Conservation (phyloP, 2,888 invertebrate genomes). For the Scotopteryx bipunctaria region DNA sequence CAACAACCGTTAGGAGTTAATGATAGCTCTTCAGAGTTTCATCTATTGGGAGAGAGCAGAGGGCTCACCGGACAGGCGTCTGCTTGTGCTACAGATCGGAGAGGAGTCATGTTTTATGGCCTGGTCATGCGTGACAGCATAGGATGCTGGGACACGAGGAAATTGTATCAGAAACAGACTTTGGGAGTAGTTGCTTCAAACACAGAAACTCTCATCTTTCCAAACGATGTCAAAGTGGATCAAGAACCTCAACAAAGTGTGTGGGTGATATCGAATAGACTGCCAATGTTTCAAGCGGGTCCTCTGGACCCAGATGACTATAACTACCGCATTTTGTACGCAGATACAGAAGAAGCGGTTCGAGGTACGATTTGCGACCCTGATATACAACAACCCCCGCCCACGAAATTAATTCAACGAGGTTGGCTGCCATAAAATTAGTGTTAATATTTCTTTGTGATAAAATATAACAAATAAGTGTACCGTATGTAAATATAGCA, state of each 20-base stretch:
- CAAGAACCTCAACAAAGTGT: slow-evolving; percentile 86
- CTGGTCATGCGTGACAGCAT: slow-evolving; percentile 89
- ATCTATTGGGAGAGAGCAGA: slow-evolving; percentile 76
- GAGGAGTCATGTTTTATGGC: slow-evolving; percentile 91
- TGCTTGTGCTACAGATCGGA: slow-evolving; percentile 87
- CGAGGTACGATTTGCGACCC: slow-evolving; percentile 89
- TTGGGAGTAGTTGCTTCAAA: slow-evolving; percentile 85
- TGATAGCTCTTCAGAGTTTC: slow-evolving; percentile 61
- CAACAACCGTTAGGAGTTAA: slow-evolving; percentile 78
- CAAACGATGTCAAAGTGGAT: slow-evolving; percentile 92
- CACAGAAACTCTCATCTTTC: slow-evolving; percentile 87
- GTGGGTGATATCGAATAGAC: slow-evolving; percentile 90
- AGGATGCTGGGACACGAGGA: slow-evolving; percentile 91
- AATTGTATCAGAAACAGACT: slow-evolving; percentile 85
- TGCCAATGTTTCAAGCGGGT: slow-evolving; percentile 89
- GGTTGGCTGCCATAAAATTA: slow-evolving; percentile 49
- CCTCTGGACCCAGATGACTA: slow-evolving; percentile 85
- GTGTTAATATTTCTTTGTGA: slow-evolving; percentile 9
- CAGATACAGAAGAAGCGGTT: slow-evolving; percentile 85
- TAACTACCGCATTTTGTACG: slow-evolving; percentile 89
- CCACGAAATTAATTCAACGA: slow-evolving; percentile 26
- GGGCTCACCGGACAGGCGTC: slow-evolving; percentile 87
- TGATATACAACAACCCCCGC: slow-evolving; percentile 39
- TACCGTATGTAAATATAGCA: not conserved
- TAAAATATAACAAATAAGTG: not conserved